phyloP scores from a whole-genome alignment of 2,797 vertebrate genomes.

The Ara ararauna region DNA sequence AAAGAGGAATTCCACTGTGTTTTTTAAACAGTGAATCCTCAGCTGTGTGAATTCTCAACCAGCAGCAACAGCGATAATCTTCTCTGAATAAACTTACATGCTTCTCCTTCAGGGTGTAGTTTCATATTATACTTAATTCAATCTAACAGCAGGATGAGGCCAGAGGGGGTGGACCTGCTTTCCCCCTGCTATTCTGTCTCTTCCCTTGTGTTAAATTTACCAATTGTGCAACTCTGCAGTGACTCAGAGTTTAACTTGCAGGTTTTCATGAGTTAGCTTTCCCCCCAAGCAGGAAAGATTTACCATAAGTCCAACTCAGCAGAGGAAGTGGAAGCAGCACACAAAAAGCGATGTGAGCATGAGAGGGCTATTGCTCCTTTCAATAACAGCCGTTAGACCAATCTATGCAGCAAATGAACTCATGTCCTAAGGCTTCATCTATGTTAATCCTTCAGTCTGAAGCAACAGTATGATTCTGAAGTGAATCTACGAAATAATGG shows the following conservation, averaged over 20 bases:
- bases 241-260: neutral
- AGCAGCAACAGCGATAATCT: neutral
- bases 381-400: neutral
- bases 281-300: neutral
- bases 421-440: neutral
- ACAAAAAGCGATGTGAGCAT: neutral
- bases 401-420: neutral
- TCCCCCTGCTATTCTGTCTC: neutral
- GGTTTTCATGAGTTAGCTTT: neutral
- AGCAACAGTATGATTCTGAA: neutral
- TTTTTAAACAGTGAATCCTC: neutral
- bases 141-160: neutral
- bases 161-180: neutral
- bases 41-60: neutral
- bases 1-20: neutral
- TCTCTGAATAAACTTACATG: neutral
- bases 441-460: neutral
- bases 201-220: neutral
- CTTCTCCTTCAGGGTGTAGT: conserved; percentile 1
- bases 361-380: neutral
- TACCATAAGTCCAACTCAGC: neutral
- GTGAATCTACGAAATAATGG: neutral
- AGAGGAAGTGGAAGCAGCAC: neutral
- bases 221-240: neutral
- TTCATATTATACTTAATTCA: conserved; percentile 17